phyloP scores from a whole-genome alignment of 2,113 vertebrate species.

The Rhabdornis inornatus region DNA sequence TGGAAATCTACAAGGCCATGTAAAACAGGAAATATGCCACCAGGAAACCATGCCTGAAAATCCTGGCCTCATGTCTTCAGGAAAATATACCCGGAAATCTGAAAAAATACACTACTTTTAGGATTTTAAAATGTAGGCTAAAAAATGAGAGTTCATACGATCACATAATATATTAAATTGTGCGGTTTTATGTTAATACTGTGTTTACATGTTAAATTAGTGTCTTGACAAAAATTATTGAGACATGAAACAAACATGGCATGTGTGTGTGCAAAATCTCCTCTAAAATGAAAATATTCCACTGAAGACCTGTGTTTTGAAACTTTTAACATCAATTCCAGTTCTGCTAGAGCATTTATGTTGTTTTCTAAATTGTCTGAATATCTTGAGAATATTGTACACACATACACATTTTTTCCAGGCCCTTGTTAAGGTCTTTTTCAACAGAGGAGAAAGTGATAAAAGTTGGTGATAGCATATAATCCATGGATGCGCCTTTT shows the following conservation, averaged over 20 bases:
- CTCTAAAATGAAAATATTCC: background rate
- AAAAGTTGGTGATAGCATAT: background rate
- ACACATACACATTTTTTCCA: background rate
- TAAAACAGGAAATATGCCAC: background rate
- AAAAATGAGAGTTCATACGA: background rate
- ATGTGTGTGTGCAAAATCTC: background rate
- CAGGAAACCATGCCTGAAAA: background rate
- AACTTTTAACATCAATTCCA: background rate
- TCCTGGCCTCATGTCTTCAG: accelerated
- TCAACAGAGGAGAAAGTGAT: background rate
- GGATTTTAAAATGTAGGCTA: background rate
- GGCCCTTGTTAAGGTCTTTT: background rate
- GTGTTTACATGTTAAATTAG: background rate
- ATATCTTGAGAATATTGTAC: background rate
- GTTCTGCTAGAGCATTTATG: background rate
- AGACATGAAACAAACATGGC: background rate
- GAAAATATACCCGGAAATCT: background rate
- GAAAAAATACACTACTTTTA: background rate
- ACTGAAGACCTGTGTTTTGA: background rate
- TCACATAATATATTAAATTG: background rate
- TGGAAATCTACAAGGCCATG: background rate
- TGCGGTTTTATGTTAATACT: background rate
- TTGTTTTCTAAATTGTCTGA: background rate
- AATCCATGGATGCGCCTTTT: background rate
- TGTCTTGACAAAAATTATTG: background rate